phyloP scores from a whole-genome alignment of 2,113 vertebrate species.

The Cheirogaleus medius region DNA sequence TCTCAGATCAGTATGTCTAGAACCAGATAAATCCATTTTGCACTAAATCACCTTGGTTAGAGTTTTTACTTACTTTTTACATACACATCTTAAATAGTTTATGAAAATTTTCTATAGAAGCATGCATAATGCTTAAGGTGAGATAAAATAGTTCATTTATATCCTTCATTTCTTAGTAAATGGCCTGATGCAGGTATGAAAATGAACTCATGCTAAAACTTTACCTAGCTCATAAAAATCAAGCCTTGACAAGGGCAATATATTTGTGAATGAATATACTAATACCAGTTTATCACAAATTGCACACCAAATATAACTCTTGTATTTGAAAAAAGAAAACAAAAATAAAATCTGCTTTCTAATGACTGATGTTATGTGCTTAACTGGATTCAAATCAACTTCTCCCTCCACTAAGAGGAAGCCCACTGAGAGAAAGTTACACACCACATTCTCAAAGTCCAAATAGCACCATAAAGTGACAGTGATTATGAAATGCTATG shows the following conservation, averaged over 20 bases:
- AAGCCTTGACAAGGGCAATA: background rate
- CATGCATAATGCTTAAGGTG: background rate
- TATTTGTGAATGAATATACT: background rate
- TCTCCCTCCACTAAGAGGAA: background rate
- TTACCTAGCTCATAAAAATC: background rate
- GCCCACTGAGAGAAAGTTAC: background rate
- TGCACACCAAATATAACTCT: background rate
- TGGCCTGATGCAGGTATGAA: background rate
- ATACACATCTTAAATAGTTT: background rate
- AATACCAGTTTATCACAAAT: background rate
- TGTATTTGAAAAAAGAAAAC: constrained; percentile 11
- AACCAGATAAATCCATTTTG: background rate
- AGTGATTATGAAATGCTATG: background rate
- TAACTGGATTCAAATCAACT: background rate
- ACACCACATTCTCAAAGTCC: background rate
- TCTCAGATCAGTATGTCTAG: background rate
- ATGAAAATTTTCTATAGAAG: background rate
- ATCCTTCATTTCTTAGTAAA: background rate
- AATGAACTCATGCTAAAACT: background rate
- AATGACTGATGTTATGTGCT: background rate
- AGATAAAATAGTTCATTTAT: constrained; percentile 1
- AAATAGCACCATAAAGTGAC: background rate
- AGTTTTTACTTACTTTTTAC: background rate
- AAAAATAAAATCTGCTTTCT: background rate
- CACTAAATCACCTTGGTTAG: background rate